Evolutionary conservation across 2,888 invertebrate species (phyloP).

Genomic region (Eupeodes luniger): DNA sequence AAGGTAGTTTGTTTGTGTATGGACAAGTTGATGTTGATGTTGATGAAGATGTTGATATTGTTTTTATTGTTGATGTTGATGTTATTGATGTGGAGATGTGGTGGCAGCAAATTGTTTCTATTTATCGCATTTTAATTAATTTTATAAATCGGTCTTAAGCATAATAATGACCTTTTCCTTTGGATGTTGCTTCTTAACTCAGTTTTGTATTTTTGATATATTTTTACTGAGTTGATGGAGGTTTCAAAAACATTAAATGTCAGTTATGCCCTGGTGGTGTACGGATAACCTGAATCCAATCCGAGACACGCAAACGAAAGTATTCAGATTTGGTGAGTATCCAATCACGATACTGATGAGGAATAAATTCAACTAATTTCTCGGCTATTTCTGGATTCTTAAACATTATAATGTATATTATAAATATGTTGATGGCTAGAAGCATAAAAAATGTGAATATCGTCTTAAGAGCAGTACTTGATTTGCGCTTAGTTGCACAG

Average conservation of each 20-base stretch:
- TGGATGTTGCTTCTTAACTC: constrained; percentile 54
- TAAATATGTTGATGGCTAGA: constrained; percentile 80
- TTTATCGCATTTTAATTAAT: constrained; percentile 77
- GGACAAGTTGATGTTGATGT: constrained; percentile 57
- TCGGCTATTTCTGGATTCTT: constrained; percentile 83
- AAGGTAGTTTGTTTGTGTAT: constrained; percentile 54
- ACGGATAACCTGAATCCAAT: constrained; percentile 82
- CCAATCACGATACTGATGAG: constrained; percentile 83
- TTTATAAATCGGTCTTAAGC: constrained; percentile 22
- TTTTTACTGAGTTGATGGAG: constrained; percentile 77
- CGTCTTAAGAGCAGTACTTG: constrained; percentile 80
- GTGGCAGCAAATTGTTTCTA: constrained; percentile 50
- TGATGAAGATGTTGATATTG: constrained; percentile 20
- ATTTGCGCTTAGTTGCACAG: constrained; percentile 51
- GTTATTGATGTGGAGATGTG: background rate
- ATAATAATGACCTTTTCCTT: constrained; percentile 53
- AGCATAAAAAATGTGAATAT: constrained; percentile 81
- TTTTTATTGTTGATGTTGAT: no score
- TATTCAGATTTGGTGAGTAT: constrained; percentile 82
- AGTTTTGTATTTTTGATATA: constrained; percentile 65
- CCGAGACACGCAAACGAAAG: constrained; percentile 82
- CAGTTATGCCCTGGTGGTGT: constrained; percentile 82
- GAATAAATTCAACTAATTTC: constrained; percentile 81
- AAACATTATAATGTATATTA: constrained; percentile 83
- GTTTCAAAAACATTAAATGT: constrained; percentile 82